Evolutionary conservation across 2,797 vertebrate species (phyloP), one percentile per base, ranked within the genome.

Genomic region (Lepus townsendii): DNA sequence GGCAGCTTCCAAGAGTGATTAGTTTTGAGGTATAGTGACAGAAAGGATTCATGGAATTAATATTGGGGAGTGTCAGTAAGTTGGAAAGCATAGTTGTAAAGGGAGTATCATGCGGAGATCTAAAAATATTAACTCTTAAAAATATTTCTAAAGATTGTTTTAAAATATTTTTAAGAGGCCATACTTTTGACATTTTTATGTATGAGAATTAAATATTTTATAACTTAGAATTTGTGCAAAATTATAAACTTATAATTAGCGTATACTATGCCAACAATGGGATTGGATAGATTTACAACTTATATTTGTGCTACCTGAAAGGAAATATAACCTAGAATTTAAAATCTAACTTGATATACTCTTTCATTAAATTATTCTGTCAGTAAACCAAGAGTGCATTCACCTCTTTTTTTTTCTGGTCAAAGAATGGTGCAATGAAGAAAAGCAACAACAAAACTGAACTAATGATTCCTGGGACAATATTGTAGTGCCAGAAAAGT

Each of bases 111-210:
- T 26, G n/a, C 30, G 52, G 26, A 8, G 71, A 38, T 16, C 0
- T 65, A 57, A 72, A 84, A 84, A 72, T 72, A 30, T 47, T 65
- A n/a, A 57, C 47, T 88, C 1, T 60, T 83, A 63, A 32, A 84
- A 95, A 69, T 26, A 20, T 65, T 35, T n/a, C 54, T 71, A 71
- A 65, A 71, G 24, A 65, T 50, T 47, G 72, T 57, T 69, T 93
- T 85, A 62, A 86, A 90, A 87, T 17, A 42, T 93, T 83, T 88
- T 50, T 73, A 77, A 52, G 35, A 52, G 47, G 12, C 30, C 78
- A 66, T 19, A 52, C 57, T 30, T 38, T 30, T 66, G 42, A 9
- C 47, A 65, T 83, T 72, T 95, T 83, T 71, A 57, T 78, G 57
- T 24, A 35, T 38, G 20, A 42, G 35, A 85, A 42, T 32, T 30